Percentiles rank a stretch among this genome's conserved stretches.
Evolutionary conservation across 2,113 vertebrate species (phyloP).

Genomic region (Perca fluviatilis): DNA sequence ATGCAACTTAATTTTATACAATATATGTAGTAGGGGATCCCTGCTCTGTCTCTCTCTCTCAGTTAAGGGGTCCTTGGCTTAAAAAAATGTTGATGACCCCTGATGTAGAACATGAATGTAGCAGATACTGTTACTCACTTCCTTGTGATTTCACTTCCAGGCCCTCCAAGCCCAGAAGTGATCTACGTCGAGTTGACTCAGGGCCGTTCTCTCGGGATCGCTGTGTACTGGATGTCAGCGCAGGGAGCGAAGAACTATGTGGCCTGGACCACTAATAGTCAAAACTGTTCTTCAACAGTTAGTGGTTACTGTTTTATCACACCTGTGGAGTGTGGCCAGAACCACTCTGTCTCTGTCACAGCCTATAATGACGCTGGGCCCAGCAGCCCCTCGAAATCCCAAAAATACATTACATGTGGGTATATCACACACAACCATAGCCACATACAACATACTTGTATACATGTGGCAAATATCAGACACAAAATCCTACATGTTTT

Average conservation of each 20-base stretch:
- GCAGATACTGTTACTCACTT: background rate
- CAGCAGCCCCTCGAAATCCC: constrained; percentile 83
- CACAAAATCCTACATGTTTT: background rate
- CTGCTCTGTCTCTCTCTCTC: too few relatives aligned
- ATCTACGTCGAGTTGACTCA: constrained; percentile 43
- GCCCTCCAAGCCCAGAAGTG: constrained; percentile 74
- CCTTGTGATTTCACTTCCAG: constrained; percentile 61
- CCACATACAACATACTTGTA: background rate
- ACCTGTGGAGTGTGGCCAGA: constrained; percentile 87
- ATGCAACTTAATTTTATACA: too few relatives aligned
- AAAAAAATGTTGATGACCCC: too few relatives aligned
- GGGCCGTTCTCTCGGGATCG: constrained; percentile 74
- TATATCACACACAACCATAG: constrained; percentile 19
- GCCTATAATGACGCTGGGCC: constrained; percentile 89
- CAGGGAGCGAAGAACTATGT: constrained; percentile 86
- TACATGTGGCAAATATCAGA: background rate
- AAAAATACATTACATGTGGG: constrained; percentile 87
- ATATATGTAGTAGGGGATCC: too few relatives aligned
- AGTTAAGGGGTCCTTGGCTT: too few relatives aligned
- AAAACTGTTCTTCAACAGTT: constrained; percentile 82
- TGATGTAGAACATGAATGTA: background rate
- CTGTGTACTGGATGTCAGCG: constrained; percentile 82
- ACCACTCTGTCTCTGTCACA: constrained; percentile 83
- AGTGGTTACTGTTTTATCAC: constrained; percentile 82
- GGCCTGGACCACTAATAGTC: constrained; percentile 68